A percentile compares a stretch with the other conserved stretches of the same genome.
phyloP scores from a whole-genome alignment of 2,797 vertebrate species.

The Lepidocolaptes lacrymiger region DNA sequence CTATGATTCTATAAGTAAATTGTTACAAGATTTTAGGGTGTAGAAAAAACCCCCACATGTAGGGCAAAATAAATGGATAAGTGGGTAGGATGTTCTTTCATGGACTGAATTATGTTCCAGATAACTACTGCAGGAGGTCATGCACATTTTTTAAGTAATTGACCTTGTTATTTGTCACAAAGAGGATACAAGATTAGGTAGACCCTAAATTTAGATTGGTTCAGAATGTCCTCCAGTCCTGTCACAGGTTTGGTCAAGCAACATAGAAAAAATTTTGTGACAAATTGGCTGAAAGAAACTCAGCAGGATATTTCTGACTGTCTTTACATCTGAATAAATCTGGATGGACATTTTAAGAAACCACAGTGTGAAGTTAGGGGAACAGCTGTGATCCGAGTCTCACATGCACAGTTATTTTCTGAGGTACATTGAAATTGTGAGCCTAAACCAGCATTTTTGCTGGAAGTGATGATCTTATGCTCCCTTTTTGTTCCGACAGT shows the following conservation, averaged over 20 bases:
- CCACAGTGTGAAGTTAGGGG: background rate
- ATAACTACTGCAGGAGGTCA: background rate
- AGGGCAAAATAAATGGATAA: background rate
- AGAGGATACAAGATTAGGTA: background rate
- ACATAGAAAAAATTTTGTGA: background rate
- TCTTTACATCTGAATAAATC: constrained; percentile 4
- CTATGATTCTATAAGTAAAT: background rate
- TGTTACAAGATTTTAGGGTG: background rate
- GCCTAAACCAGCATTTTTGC: background rate
- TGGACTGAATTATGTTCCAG: background rate
- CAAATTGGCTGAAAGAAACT: background rate
- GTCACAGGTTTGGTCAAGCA: background rate
- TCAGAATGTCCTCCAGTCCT: background rate
- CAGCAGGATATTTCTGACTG: background rate
- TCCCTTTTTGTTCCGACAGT: background rate
- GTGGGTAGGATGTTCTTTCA: background rate
- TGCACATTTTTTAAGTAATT: background rate
- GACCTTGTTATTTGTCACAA: background rate
- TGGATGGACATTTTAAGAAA: background rate
- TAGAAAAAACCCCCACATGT: rapidly evolving
- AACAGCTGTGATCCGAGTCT: background rate
- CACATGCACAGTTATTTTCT: background rate
- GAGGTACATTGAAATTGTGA: background rate
- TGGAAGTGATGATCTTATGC: background rate
- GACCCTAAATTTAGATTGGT: background rate